Base-by-base conservation (phyloP, 2,113 vertebrate genomes). In the Ifrita kowaldi region DNA sequence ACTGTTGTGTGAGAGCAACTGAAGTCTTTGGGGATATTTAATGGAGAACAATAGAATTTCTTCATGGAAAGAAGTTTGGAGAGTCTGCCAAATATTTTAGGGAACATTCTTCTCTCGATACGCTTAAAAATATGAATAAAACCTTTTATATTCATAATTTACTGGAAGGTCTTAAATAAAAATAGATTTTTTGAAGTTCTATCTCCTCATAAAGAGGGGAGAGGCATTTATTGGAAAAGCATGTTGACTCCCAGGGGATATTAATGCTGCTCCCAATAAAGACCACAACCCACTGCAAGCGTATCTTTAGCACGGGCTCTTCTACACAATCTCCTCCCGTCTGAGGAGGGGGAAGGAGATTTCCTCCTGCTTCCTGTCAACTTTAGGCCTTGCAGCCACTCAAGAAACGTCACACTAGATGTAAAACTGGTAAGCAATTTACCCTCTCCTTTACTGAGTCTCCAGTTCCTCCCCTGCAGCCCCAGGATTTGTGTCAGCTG, bases 231-330 rank as follows among this genome's bases (percentile, higher is more conserved):
- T 52, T 78, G 47, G 62, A 80, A 65, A 33, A 84, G 2, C 27
- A 56, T 30, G 13, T 41, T 78, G 56, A n/a, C 9, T 82, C 62
- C 44, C 69, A 62, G 49, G 44, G 26, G 9, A 32, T 82, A 41
- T 63, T 59, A 64, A 41, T 4, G 28, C 28, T 71, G 16, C 24
- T 87, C 33, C 37, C 10, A 71, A 39, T 21, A 52, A 81, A 84
- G 50, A 74, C 16, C 0, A 0, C 26, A 50, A 41, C 8, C 15
- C 21, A 35, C 3, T 30, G 30, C 5, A 0, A 65, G 11, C 0
- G 0, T 10, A 20, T 3, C 41, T 49, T 83, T 19, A 68, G 22
- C 44, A 10, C 1, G 7, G 16, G 4, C 9, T 57, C 28, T 62
- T 49, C 68, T 8, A 9, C 24, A 77, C 2, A 4, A 1, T 18